Conservation (phyloP, 2,888 invertebrate species). For the Parasteatoda lunata region DNA sequence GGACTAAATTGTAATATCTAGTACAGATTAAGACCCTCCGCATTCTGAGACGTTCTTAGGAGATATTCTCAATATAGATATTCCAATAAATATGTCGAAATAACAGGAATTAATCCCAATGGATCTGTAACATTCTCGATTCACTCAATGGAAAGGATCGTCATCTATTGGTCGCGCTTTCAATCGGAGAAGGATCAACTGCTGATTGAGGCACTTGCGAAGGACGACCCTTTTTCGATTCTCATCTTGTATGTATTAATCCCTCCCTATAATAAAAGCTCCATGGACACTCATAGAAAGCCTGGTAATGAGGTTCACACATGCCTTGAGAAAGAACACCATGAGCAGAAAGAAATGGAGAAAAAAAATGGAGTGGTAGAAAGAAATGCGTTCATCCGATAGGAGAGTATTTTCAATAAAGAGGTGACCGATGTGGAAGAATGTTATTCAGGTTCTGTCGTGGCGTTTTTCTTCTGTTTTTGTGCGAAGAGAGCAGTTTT, state of each 20-base stretch:
- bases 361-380: conserved; percentile 6
- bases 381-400: conserved; percentile 9
- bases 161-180: conserved; percentile 1
- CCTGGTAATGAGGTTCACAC: conserved; percentile 47
- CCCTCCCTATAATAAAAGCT: conserved; percentile 28
- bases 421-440: background rate
- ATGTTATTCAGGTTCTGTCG: too few species aligned
- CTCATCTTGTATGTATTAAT: conserved; percentile 30
- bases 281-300: conserved; percentile 13
- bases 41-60: too few species aligned
- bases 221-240: conserved; percentile 18
- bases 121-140: background rate
- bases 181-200: conserved; percentile 33
- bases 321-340: background rate
- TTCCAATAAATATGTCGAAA: conserved; percentile 4
- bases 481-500: too few species aligned
- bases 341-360: background rate
- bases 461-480: too few species aligned
- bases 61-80: background rate
- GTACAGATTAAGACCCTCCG: too few species aligned
- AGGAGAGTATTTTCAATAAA: conserved; percentile 21
- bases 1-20: too few species aligned
- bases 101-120: conserved; percentile 15
- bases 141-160: conserved; percentile 10
- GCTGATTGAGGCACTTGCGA: conserved; percentile 37